Evolutionary conservation across 2,797 vertebrate genomes (phyloP).

Genomic region (Podarcis lilfordi): DNA sequence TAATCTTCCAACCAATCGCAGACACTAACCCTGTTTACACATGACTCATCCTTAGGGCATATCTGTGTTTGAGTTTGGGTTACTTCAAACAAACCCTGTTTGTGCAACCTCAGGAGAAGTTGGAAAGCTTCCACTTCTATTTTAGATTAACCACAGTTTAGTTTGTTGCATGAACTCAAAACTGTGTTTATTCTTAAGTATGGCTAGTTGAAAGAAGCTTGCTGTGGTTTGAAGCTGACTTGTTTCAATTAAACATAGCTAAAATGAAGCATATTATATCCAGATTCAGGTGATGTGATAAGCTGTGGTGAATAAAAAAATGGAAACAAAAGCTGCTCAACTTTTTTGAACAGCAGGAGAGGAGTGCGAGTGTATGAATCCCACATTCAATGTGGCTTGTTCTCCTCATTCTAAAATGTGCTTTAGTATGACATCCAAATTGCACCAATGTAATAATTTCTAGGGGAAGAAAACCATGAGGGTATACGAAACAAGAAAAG

Average conservation of each 20-base stretch:
- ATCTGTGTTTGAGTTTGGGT: too few relatives aligned
- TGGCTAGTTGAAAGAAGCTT: neutral
- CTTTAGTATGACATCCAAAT: neutral
- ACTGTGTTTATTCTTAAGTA: neutral
- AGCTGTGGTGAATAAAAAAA: too few relatives aligned
- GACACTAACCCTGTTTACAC: too few relatives aligned
- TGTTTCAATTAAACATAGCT: too few relatives aligned
- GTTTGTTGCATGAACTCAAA: neutral
- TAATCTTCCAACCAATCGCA: too few relatives aligned
- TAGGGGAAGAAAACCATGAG: neutral
- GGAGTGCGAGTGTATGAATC: neutral
- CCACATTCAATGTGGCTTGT: neutral
- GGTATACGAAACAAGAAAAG: neutral
- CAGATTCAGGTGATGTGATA: too few relatives aligned
- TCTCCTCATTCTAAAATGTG: neutral
- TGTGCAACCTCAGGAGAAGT: neutral
- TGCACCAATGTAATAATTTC: neutral
- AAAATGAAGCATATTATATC: too few relatives aligned
- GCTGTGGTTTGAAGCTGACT: neutral
- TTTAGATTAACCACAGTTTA: neutral
- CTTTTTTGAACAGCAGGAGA: neutral
- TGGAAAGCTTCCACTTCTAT: neutral
- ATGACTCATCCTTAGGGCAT: too few relatives aligned
- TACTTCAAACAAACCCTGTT: neutral
- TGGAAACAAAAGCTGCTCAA: too few relatives aligned